Percentiles rank a stretch among this genome's conserved stretches.
phyloP scores from a whole-genome alignment of 2,113 vertebrate genomes.

The Anolis carolinensis region DNA sequence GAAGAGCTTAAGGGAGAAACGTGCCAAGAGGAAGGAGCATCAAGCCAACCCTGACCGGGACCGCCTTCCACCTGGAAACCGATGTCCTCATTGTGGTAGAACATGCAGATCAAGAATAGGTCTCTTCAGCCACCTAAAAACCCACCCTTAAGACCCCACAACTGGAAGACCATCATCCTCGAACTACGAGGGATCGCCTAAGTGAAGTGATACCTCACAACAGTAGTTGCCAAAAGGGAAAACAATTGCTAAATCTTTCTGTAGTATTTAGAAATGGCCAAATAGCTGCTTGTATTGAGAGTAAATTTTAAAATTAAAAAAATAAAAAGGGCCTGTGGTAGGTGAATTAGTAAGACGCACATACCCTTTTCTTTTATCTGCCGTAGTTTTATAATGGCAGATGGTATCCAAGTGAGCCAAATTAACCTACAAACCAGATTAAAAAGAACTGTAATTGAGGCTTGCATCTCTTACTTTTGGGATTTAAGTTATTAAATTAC shows the following conservation, averaged over 20 bases:
- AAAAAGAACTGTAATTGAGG: conserved; percentile 59
- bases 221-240: conserved; percentile 8
- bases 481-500: conserved; percentile 41
- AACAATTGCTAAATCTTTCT: background rate
- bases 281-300: background rate
- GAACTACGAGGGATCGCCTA: too few species aligned
- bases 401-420: conserved; percentile 54
- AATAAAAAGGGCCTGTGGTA: conserved; percentile 30
- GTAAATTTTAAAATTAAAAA: conserved; percentile 32
- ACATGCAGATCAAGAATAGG: too few species aligned
- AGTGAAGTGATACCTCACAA: conserved; percentile 44
- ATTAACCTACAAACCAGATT: conserved; percentile 59
- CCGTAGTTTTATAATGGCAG: conserved; percentile 36
- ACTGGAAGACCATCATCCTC: too few species aligned
- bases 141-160: too few species aligned
- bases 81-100: too few species aligned
- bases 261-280: conserved; percentile 19
- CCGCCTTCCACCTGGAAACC: too few species aligned
- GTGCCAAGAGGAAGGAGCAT: too few species aligned
- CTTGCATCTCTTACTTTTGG: conserved; percentile 33
- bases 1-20: too few species aligned
- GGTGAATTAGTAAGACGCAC: background rate
- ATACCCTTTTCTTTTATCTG: conserved; percentile 38
- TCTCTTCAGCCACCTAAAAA: too few species aligned
- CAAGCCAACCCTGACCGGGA: too few species aligned